Evolutionary conservation across 2,888 invertebrate species (phyloP).

Genomic region (Xestia xanthographa): DNA sequence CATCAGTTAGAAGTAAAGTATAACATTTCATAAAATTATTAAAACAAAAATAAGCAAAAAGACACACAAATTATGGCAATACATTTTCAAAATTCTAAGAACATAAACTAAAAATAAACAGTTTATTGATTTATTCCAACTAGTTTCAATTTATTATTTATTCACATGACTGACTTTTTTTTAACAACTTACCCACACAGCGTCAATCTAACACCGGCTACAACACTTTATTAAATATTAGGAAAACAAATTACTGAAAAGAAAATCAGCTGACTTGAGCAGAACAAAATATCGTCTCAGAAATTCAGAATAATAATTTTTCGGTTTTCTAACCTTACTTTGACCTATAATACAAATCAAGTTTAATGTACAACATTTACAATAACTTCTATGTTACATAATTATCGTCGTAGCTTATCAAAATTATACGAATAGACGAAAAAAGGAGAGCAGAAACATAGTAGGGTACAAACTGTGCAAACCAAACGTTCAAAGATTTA

Average conservation of each 20-base stretch:
- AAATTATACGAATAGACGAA: constrained; percentile 46
- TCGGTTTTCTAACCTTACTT: constrained; percentile 28
- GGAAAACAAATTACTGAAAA: constrained; percentile 54
- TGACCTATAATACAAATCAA: constrained; percentile 2
- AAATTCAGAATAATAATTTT: constrained; percentile 18
- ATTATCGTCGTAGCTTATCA: constrained; percentile 57
- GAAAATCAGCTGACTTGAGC: constrained; percentile 63
- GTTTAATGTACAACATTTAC: constrained; percentile 27
- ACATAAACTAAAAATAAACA: background rate
- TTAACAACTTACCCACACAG: background rate
- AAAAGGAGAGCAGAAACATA: constrained; percentile 29
- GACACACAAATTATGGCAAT: background rate
- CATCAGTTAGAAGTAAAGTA: background rate
- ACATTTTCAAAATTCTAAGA: background rate
- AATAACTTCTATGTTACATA: constrained; percentile 53
- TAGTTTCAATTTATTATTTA: background rate
- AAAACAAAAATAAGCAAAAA: background rate
- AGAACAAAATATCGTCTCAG: constrained; percentile 21
- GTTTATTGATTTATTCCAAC: background rate
- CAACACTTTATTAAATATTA: background rate
- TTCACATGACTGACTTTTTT: background rate
- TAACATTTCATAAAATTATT: background rate
- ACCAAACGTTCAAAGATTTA: background rate
- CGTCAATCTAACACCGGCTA: background rate
- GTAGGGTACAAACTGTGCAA: background rate